Evolutionary conservation across 2,113 vertebrate genomes (phyloP), one percentile per base, ranked within the genome.

Genomic region (Zosterops lateralis): DNA sequence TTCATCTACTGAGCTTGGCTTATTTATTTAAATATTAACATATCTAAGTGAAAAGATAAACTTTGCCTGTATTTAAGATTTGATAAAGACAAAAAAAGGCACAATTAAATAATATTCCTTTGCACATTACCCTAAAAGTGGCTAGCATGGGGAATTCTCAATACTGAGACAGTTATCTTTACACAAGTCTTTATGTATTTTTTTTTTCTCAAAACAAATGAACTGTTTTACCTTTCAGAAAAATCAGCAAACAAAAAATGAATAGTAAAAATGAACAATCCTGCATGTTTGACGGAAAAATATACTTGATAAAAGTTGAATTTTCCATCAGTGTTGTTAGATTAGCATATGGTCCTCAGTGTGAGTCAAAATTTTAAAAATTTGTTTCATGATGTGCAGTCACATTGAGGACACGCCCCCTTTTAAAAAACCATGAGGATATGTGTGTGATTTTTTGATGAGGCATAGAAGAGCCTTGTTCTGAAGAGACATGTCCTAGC

Each of bases 201-300:
- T 28, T 79, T 70, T 70, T 80, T 64, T 7, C 21, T 62, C 25
- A 31, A 84, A 64, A 67, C 10, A n/a, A 60, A 61, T 45, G 8
- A 61, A 50, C 8, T 11, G 17, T 76, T 91, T 75, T 73, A 10
- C 18, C 42, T 50, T 89, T 66, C 38, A 68, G 32, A 79, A 88
- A 86, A 84, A 76, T 32, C 5, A 16, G 8, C 44, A 42, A 61
- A 45, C 42, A 61, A 51, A 68, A 68, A 29, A 32, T 38, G 1
- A 47, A 6, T 51, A 65, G 10, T 18, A 6, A 65, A 9, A 45
- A 21, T 53, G 22, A 85, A 34, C 25, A 76, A 18, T 40, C 24
- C 13, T 67, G 3, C 32, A 21, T 1, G 2, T 48, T 17, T 0
- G 0, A 19, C 36, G n/a, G 22, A 38, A 40, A 73, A 66, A 48